These are phyloP conservation scores for Ophion ventricosus DNA, from an alignment of 2,888 invertebrate genomes.

Conservation along the genomic window DNA sequence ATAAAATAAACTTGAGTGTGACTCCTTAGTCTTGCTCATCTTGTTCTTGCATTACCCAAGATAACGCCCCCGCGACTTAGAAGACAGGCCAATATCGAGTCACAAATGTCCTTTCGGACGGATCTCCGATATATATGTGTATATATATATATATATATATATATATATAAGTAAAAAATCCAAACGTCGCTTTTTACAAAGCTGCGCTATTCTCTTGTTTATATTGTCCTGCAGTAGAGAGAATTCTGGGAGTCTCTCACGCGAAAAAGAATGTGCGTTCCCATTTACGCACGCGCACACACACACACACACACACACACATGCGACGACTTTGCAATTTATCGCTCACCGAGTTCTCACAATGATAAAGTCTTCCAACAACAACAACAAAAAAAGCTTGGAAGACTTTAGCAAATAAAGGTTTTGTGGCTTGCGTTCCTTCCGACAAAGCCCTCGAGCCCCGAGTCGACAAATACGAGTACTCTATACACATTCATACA, in stretches of 20 bases:
- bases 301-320: background rate
- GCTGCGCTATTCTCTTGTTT: no score
- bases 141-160: no score
- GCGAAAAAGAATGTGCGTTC: conserved; percentile 45
- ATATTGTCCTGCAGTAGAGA: background rate
- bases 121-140: no score
- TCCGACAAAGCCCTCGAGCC: conserved; percentile 67
- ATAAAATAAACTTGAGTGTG: no score
- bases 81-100: no score
- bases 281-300: background rate
- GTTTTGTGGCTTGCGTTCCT: conserved; percentile 43
- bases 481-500: conserved; percentile 33
- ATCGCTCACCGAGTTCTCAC: conserved; percentile 43
- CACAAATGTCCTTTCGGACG: no score
- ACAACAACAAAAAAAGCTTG: conserved; percentile 4
- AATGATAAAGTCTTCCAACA: conserved; percentile 34
- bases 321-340: conserved; percentile 55
- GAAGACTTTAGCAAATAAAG: conserved; percentile 27
- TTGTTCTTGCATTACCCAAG: no score
- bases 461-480: conserved; percentile 69
- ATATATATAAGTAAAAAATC: no score
- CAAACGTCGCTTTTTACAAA: no score
- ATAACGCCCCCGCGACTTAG: no score
- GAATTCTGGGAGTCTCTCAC: conserved; percentile 48
- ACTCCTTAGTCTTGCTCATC: no score